These are phyloP conservation scores for Chironomus riparius DNA, from an alignment of 2,888 invertebrate species.

Conservation along the genomic window DNA sequence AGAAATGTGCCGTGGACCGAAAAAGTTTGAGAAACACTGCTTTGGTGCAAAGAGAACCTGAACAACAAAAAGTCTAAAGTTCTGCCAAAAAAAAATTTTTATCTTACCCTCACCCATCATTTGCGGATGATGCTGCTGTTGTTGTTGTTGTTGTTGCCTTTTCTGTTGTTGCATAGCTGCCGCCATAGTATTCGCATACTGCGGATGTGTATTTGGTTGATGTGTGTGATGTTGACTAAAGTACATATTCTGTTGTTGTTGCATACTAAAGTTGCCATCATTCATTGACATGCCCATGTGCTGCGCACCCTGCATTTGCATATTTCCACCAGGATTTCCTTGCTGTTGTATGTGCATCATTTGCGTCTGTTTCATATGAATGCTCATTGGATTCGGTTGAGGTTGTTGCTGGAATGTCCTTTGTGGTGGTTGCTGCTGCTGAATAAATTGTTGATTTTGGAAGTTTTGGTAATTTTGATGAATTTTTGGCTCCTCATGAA, in stretches of 20 bases:
- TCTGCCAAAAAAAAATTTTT: too few relatives aligned
- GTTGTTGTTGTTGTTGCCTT: conserved; percentile 34
- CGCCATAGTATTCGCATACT: conserved; percentile 29
- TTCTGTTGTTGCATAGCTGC: conserved; percentile 41
- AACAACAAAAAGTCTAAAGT: too few relatives aligned
- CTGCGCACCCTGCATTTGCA: conserved; percentile 82
- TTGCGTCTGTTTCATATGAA: conserved; percentile 82
- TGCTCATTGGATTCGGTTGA: conserved; percentile 43
- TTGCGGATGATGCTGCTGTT: conserved; percentile 28
- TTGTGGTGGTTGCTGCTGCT: conserved; percentile 31
- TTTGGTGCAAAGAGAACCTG: too few relatives aligned
- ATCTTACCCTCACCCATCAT: background rate
- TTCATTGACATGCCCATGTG: conserved; percentile 60
- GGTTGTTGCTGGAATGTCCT: conserved; percentile 32
- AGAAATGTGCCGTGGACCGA: too few relatives aligned
- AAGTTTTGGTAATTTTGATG: conserved; percentile 33
- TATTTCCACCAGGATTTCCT: conserved; percentile 52
- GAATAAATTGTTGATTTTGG: conserved; percentile 32
- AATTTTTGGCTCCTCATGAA: conserved; percentile 36
- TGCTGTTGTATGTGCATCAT: conserved; percentile 79
- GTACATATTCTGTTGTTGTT: conserved; percentile 79
- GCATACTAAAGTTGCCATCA: conserved; percentile 61
- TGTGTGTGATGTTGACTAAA: conserved; percentile 47
- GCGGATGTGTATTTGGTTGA: conserved; percentile 29
- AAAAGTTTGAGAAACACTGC: background rate